Base-by-base conservation (phyloP, 1,140 invertebrate species). In the Tribolium castaneum region DNA sequence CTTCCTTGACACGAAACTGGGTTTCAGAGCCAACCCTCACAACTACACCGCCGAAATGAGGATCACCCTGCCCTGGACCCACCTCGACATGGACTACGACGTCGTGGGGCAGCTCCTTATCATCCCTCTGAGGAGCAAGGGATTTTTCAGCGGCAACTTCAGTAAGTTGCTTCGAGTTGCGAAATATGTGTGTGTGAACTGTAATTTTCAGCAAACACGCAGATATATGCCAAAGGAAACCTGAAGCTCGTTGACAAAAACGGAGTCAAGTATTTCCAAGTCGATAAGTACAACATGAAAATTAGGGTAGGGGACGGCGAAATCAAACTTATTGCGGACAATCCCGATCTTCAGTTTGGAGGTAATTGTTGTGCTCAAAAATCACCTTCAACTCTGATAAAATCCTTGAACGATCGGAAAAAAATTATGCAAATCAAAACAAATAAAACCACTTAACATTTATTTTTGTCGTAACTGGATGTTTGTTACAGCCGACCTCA, bases 101-200 rank as follows among this genome's bases (percentile, higher is more conserved):
- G 90, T 93, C 1, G 88, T 88, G 6, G 93, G 93, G 62, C 89
- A 90, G 45, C 83, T 94, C 1, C 85, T 94, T 1, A 85, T 92
- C 7, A 85, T 93, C 6, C 91, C 92, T 34, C 87, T 94, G 50
- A 90, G 87, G 81, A 92, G 92, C 51, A 89, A 89, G 85, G 93
- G 93, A 50, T 89, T 86, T 59, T 90, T 93, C 74, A 88, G 86
- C 81, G 91, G 92, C 84, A 93, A 93, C 83, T 92, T 94, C 85
- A 92, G 93, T 94, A 87, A 90, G 92, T 90, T 56, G 52, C 30
- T n/a, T 56, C 22, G 25, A n/a, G 16, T 2, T 6, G 19, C 59
- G n/a, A 19, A 66, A 75, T 14, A 35, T 6, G 16, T 1, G 56
- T 62, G 56, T 62, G 22, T 12, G 10, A 22, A 70, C 34, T 49